Base-by-base conservation (phyloP, 2,113 vertebrate genomes). In the Crotophaga sulcirostris region DNA sequence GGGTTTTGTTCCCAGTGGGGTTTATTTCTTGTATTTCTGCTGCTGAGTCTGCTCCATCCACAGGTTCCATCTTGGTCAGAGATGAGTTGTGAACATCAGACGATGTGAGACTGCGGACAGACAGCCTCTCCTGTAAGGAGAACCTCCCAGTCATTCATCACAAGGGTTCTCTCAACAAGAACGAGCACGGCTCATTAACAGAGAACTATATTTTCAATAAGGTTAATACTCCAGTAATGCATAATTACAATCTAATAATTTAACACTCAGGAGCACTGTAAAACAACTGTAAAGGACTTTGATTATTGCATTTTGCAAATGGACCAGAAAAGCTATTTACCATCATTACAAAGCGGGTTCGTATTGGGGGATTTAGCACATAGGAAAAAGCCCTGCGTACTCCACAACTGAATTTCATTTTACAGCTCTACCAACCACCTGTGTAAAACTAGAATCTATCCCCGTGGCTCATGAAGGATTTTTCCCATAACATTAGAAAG, bases 201-300 rank as follows among this genome's bases (percentile, higher is more conserved):
- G 80, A 84, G 90, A 96, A 20, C 85, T 91, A 10, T 87, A 33
- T 92, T 95, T 94, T 95, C 97, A 96, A 33, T 97, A 97, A 96
- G 91, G 96, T 97, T 96, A 97, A 87, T 78, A 63, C 87, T 87
- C 92, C 82, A 89, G 76, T 70, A 95, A 97, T 85, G 80, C 81
- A 91, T 97, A 97, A 98, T 97, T 98, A 97, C 90, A 96, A 66
- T 66, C 96, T 96, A 97, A 97, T 96, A 98, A 97, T 96, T 97
- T 97, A 97, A 97, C 93, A 96, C 97, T 95, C 95, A 74, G 58
- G 95, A 98, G 97, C 87, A 92, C 95, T 77, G 84, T 96, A 97
- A 96, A 97, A 94, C 93, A 96, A 97, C 36, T 95, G 94, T 80
- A 79, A 97, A 90, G 97, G 94, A 96, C 96, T 96, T 88, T 80